Conservation (phyloP, 2,113 vertebrate species). For the Onychostoma macrolepis region DNA sequence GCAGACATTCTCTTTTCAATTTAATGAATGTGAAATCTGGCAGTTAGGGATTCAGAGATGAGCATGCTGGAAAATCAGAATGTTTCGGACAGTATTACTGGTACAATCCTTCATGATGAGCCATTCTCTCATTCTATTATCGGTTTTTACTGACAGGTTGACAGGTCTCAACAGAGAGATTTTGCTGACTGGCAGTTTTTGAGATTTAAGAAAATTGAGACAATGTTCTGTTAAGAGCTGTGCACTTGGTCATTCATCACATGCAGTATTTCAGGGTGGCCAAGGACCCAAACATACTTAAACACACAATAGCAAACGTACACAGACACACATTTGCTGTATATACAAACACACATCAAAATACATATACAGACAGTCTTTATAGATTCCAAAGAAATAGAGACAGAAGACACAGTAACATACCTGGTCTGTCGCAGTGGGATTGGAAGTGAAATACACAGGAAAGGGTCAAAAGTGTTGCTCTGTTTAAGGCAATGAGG, state of each 20-base stretch:
- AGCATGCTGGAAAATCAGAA: not conserved
- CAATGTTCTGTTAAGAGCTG: conserved; percentile 3
- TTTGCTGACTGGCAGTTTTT: conserved; percentile 20
- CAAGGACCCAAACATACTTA: not conserved
- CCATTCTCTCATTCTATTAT: not conserved
- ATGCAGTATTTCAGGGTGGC: not conserved
- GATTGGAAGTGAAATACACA: conserved; percentile 92
- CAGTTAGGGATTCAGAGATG: not conserved
- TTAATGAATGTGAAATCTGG: not conserved
- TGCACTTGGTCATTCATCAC: not conserved
- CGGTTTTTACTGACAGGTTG: not conserved
- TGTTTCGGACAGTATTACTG: not conserved
- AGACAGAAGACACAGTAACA: not conserved
- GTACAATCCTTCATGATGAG: not conserved
- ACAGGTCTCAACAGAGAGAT: conserved; percentile 6
- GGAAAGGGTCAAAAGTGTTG: conserved; percentile 96
- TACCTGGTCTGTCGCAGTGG: conserved; percentile 93
- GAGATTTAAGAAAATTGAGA: conserved; percentile 32
- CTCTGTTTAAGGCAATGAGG: conserved; percentile 95
- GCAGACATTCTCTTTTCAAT: not conserved
- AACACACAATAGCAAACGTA: not conserved
- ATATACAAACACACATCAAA: not conserved
- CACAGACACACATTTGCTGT: not conserved
- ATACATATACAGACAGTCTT: not conserved
- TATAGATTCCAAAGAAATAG: not conserved